phyloP scores from a whole-genome alignment of 2,797 vertebrate species.

The Galagoides demidoff region DNA sequence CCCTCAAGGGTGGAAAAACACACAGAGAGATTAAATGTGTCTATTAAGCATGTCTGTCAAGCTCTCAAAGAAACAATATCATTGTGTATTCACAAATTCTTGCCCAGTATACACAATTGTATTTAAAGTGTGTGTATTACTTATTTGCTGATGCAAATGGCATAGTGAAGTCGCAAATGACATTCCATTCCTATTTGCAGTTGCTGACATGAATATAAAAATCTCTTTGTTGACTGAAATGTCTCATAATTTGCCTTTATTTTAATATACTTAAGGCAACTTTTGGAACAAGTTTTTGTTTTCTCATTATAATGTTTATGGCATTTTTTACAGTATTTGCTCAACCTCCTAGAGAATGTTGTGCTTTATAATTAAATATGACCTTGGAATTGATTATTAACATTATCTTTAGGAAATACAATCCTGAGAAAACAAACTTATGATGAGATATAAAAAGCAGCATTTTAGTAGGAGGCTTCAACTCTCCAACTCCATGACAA shows the following conservation, averaged over 20 bases:
- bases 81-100: neutral
- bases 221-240: neutral
- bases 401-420: neutral
- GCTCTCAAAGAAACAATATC: neutral
- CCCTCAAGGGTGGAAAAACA: constrained; percentile 71
- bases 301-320: constrained; percentile 6
- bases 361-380: neutral
- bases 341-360: neutral
- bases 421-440: neutral
- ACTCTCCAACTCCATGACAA: neutral
- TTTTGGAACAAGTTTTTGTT: neutral
- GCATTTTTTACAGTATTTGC: neutral
- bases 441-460: neutral
- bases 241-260: neutral
- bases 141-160: neutral
- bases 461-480: neutral
- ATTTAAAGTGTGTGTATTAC: neutral
- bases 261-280: neutral
- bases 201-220: constrained; percentile 29
- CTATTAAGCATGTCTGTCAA: constrained; percentile 62
- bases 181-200: neutral
- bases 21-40: constrained; percentile 61
- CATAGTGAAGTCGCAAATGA: neutral
- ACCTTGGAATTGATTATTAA: neutral
- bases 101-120: neutral